Evolutionary conservation across 2,113 vertebrate species (phyloP).

Genomic region (human): GRCh38 chr3:144968001-144968500

Average conservation of each 20-base stretch:
- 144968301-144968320: not conserved
- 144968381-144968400: not conserved
- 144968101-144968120: not conserved
- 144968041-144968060: fast-evolving
- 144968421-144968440: too few species aligned
- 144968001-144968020: not conserved
- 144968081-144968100: not conserved
- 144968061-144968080: not conserved
- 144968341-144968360: not conserved
- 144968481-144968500: not conserved
- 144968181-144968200: not conserved
- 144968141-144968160: not conserved
- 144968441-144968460: not conserved
- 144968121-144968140: not conserved
- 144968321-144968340: not conserved
- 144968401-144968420: not conserved
- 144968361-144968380: not conserved
- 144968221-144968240: not conserved
- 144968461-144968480: not conserved
- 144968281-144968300: not conserved
- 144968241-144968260: not conserved
- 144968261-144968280: not conserved
- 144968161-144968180: not conserved
- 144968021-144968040: not conserved
- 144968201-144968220: not conserved